Conservation (phyloP, 2,113 vertebrate species). For the Pomatostomus ruficeps region DNA sequence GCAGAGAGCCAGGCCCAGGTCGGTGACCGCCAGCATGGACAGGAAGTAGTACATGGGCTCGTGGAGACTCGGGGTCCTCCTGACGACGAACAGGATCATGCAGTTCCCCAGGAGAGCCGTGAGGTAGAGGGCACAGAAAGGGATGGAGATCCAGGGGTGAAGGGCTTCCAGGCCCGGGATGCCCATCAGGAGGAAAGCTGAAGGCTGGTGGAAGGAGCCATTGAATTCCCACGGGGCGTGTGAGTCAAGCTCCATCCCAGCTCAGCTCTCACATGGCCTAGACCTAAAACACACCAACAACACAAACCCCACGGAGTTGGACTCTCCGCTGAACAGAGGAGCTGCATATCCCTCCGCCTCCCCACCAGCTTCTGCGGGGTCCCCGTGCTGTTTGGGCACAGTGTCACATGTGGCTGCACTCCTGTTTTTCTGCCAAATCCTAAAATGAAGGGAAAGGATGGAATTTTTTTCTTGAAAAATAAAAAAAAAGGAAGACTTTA, state of each 20-base stretch:
- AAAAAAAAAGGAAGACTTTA: fast-evolving
- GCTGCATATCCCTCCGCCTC: background rate
- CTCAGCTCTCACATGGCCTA: conserved; percentile 20
- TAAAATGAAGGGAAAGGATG: background rate
- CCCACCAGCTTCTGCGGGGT: background rate
- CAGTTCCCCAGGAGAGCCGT: conserved; percentile 59
- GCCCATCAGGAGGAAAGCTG: conserved; percentile 58
- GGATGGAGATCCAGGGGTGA: conserved; percentile 64
- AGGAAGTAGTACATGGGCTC: conserved; percentile 71
- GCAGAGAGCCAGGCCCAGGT: conserved; percentile 47
- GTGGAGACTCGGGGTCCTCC: conserved; percentile 48
- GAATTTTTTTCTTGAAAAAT: background rate
- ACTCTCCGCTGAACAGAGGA: background rate
- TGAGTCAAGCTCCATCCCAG: conserved; percentile 32
- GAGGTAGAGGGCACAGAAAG: conserved; percentile 60
- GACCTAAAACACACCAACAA: conserved; percentile 26
- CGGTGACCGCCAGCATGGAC: conserved; percentile 47
- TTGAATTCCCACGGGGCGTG: background rate
- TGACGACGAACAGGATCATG: conserved; percentile 55
- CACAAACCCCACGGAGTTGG: background rate
- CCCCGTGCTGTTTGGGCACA: background rate
- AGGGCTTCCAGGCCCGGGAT: conserved; percentile 52
- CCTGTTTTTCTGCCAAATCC: background rate
- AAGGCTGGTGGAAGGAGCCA: conserved; percentile 58
- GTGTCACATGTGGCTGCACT: background rate